Evolutionary conservation across 2,888 invertebrate species (phyloP).

Genomic region (Acleris literana): DNA sequence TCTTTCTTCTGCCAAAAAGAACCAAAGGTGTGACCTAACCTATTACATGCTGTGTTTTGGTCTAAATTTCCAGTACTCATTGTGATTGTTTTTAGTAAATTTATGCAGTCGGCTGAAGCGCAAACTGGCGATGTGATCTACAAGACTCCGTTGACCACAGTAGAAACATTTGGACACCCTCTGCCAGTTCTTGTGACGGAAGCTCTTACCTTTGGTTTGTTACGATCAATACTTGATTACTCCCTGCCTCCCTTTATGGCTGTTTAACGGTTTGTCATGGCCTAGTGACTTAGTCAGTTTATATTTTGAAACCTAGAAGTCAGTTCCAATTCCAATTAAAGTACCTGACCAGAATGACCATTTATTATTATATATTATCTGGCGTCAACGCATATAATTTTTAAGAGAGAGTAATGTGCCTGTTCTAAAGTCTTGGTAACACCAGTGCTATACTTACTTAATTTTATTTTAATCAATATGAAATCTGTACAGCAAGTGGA

Average conservation of each 20-base stretch:
- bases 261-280: too few relatives aligned
- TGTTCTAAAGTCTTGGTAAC: too few relatives aligned
- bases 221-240: not conserved
- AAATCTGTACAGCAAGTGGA: slow-evolving; percentile 67
- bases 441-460: not conserved
- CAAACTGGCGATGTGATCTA: slow-evolving; percentile 88
- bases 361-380: too few relatives aligned
- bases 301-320: too few relatives aligned
- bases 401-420: too few relatives aligned
- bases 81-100: slow-evolving; percentile 56
- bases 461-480: not conserved
- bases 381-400: too few relatives aligned
- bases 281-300: too few relatives aligned
- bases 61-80: slow-evolving; percentile 5
- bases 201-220: slow-evolving; percentile 91
- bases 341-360: too few relatives aligned
- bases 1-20: slow-evolving; percentile 65
- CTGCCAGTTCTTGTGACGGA: slow-evolving; percentile 95
- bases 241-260: too few relatives aligned
- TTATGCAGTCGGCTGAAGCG: slow-evolving; percentile 55
- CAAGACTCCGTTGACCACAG: slow-evolving; percentile 88
- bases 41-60: slow-evolving; percentile 38
- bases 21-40: slow-evolving; percentile 59
- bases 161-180: slow-evolving; percentile 92
- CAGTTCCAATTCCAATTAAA: too few relatives aligned